Evolutionary conservation across 2,888 invertebrate genomes (phyloP).

Genomic region (Petrolisthes cinctipes): DNA sequence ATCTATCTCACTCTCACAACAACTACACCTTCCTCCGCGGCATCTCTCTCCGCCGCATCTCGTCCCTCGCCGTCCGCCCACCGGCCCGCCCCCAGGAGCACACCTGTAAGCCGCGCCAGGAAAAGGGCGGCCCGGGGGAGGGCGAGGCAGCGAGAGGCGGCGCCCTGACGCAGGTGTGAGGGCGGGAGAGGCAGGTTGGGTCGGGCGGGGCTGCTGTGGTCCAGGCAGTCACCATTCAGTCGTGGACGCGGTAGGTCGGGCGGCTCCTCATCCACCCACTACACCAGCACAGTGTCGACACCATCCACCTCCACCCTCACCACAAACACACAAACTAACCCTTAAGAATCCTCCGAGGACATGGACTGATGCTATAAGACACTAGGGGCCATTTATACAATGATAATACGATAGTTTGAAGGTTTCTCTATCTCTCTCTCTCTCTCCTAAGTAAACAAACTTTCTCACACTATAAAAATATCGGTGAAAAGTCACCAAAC

Average conservation of each 20-base stretch:
- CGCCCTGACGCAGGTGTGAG: conserved; percentile 52
- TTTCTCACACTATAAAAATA: no score
- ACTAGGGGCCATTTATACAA: no score
- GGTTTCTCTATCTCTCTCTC: no score
- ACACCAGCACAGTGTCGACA: neutral
- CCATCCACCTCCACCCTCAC: neutral
- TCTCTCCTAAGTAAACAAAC: no score
- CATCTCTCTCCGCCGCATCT: no score
- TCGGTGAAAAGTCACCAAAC: no score
- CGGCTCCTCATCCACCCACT: conserved; percentile 23
- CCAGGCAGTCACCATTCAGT: conserved; percentile 54
- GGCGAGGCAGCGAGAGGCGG: neutral
- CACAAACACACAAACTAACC: neutral
- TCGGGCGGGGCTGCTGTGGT: conserved; percentile 55
- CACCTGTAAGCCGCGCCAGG: neutral
- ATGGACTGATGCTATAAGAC: no score
- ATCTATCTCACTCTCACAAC: no score
- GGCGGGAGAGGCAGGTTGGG: conserved; percentile 52
- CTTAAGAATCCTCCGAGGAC: neutral
- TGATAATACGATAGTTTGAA: no score
- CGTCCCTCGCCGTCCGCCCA: no score
- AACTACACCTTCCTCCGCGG: no score
- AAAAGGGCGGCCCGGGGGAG: neutral
- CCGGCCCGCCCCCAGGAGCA: no score
- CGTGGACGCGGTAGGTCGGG: conserved; percentile 50